These are phyloP conservation scores for Hemicordylus capensis DNA, from an alignment of 2,113 vertebrate genomes.

Conservation along the genomic window DNA sequence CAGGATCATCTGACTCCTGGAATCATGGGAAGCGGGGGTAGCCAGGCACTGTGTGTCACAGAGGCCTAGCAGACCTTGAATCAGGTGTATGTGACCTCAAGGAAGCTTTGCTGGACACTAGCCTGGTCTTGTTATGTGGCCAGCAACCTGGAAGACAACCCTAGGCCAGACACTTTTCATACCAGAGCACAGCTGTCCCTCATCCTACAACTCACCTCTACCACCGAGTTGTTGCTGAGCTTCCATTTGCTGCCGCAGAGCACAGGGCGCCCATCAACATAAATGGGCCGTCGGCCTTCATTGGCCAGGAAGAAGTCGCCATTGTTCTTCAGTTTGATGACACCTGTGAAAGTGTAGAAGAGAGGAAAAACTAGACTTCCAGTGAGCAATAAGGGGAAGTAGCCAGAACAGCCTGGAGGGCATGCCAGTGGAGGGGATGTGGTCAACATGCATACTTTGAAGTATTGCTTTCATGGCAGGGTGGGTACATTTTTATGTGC, in stretches of 20 bases:
- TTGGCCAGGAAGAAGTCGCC: slow-evolving; percentile 97
- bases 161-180: neutral
- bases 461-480: neutral
- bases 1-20: neutral
- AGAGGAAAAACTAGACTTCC: neutral
- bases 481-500: neutral
- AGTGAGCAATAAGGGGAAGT: neutral
- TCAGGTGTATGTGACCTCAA: neutral
- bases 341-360: slow-evolving; percentile 68
- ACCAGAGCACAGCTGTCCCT: neutral
- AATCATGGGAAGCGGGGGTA: neutral
- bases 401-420: neutral
- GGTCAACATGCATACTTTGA: no score
- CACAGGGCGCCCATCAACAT: slow-evolving; percentile 92
- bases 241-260: slow-evolving; percentile 95
- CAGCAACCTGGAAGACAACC: neutral
- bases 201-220: slow-evolving; percentile 79
- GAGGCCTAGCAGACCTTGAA: no score
- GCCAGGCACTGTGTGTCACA: neutral
- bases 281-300: slow-evolving; percentile 92
- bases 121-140: no score
- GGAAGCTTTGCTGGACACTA: neutral
- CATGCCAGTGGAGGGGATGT: neutral
- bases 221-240: slow-evolving; percentile 94
- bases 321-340: slow-evolving; percentile 95